Evolutionary conservation across 2,113 vertebrate species (phyloP).

Genomic region (Chaenocephalus aceratus): DNA sequence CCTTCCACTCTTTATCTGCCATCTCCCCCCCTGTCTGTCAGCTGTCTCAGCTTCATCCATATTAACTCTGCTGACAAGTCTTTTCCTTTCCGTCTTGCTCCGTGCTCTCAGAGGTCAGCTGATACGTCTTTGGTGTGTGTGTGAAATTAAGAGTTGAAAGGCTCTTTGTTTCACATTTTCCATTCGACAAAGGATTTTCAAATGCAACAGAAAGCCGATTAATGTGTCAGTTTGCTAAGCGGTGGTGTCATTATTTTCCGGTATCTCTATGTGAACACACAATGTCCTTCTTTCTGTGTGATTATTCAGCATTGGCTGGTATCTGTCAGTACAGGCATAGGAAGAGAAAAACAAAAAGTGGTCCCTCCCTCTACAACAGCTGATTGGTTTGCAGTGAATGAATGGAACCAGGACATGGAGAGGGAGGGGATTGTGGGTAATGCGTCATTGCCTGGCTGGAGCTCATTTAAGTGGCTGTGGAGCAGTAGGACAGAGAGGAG

Average conservation of each 20-base stretch:
- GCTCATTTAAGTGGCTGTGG: constrained; percentile 65
- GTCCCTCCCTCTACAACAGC: constrained; percentile 30
- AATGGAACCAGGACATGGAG: constrained; percentile 43
- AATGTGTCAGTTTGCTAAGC: constrained; percentile 25
- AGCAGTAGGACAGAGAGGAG: constrained; percentile 13
- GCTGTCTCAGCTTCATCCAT: neutral
- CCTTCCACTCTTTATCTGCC: constrained; percentile 24
- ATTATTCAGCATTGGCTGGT: constrained; percentile 67
- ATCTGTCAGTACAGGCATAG: constrained; percentile 19
- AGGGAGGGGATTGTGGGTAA: constrained; percentile 57
- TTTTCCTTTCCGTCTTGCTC: constrained; percentile 9
- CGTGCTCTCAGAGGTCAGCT: neutral
- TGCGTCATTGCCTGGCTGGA: constrained; percentile 69
- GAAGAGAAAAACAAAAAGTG: neutral
- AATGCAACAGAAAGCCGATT: constrained; percentile 31
- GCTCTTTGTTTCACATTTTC: constrained; percentile 49
- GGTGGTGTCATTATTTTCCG: constrained; percentile 86
- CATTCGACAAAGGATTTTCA: constrained; percentile 15
- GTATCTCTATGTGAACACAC: constrained; percentile 24
- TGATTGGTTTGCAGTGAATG: constrained; percentile 56
- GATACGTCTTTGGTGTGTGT: constrained; percentile 6
- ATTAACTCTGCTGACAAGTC: neutral
- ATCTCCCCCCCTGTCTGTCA: neutral
- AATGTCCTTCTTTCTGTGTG: constrained; percentile 45
- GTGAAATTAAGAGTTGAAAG: constrained; percentile 14